Evolutionary conservation across 2,797 vertebrate species (phyloP), one percentile per base, ranked within the genome.

Genomic region (Chromobotia macracanthus): DNA sequence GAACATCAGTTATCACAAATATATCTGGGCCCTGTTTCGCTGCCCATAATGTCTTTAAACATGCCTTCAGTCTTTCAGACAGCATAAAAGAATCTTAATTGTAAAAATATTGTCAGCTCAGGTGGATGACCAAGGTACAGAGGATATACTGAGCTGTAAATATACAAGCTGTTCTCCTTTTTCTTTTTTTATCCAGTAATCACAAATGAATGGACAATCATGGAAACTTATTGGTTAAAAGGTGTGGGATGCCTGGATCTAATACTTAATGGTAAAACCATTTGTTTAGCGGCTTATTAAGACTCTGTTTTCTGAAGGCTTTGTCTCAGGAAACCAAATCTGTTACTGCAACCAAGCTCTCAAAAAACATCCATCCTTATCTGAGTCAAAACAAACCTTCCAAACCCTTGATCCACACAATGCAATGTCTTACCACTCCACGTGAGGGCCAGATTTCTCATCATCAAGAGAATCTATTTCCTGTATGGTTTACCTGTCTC

Each of bases 341-440:
- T 15, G 55, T 1, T 13, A 12, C 19, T 0, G 31, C 53, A 11
- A 13, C 41, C 13, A 80, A n/a, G 38, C 41, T 56, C 0, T 44
- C 69, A 8, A 58, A 50, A 8, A 44, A 41, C 2, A 12, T 23
- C n/a, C 66, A 73, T 41, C 53, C 65, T 70, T 18, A 0, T 21
- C 48, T 41, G 50, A 44, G 70, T 75, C 71, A 44, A 55, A 48
- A 65, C 28, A 12, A 81, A 16, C 68, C 51, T 0, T 74, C 82
- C 44, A 51, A 56, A 55, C 63, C 75, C n/a, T 64, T 80, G 65
- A 0, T 38, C 72, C 64, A 80, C 58, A 35, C 79, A 15, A 55
- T 74, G 35, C 77, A 82, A 64, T 0, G 56, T 65, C 77, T 86
- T 38, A 85, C 90, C 0, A 58, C 84, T 48, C 75, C 55, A 46